Evolutionary conservation across 1,140 invertebrate genomes (phyloP), one percentile per base, ranked within the genome.

Genomic region (Brachionus manjavacas): DNA sequence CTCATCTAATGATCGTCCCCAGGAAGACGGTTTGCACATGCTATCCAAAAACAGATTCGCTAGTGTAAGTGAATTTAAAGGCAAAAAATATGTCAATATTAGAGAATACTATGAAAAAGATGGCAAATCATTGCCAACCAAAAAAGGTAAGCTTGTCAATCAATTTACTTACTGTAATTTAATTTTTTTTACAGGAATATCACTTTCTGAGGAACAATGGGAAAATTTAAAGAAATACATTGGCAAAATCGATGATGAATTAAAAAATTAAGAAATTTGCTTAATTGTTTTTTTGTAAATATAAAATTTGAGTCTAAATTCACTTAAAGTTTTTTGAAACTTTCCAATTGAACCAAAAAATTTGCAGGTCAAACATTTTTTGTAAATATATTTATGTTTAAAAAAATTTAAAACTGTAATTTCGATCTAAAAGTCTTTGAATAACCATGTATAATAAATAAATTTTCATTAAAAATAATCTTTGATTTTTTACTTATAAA

Each of bases 21-120:
- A 14, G 9, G 55, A 31, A 20, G 79, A 68, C 16, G 52, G 79
- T 64, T 28, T 81, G 16, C 68, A 52, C 41, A 70, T 52, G 83
- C 20, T 84, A 8, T 35, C 43, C 8, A 84, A 84, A 76, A 72
- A 23, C 4, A 49, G 83, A 55, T 84, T 72, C 76, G 28, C 72
- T 11, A 52, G 31, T 23, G 70, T 84, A 1, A 84, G 83, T 46
- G 83, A 84, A 20, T 84, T 84, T n/a, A 49, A 64, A 55, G 83
- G 83, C 7, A 84, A 84, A 25, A 25, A 23, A 6, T 78, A 74
- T 74, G 52, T 84, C 8, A 76, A 84, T 39, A 84, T 84, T 43
- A 64, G 83, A 23, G 83, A 84, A 64, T 84, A 84, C 55, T 84
- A 74, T 66, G 83, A 84, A 25, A 72, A 66, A 52, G 60, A 84